These are phyloP conservation scores for Drosophila sp. DNA, from an alignment of 1,140 invertebrate genomes.

Conservation along the genomic window DNA sequence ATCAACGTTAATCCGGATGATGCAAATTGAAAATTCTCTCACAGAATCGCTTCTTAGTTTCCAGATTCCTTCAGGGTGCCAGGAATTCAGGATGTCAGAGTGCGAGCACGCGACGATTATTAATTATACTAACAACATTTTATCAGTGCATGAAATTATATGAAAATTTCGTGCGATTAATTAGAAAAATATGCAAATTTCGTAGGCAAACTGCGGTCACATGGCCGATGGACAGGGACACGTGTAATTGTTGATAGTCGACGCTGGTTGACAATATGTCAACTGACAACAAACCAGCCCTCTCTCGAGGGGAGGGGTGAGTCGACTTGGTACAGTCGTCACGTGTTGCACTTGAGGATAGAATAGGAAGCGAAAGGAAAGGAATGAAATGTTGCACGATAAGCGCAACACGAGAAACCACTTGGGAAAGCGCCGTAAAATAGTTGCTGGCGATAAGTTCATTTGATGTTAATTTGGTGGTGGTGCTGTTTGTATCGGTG, in stretches of 20 bases:
- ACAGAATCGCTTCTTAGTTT: neutral
- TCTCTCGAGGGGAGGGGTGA: constrained; percentile 20
- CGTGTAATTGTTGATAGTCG: constrained; percentile 78
- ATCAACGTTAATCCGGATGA: constrained; percentile 50
- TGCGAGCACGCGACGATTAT: constrained; percentile 76
- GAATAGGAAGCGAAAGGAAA: neutral
- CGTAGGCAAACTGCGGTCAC: constrained; percentile 36
- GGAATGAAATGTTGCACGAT: constrained; percentile 49
- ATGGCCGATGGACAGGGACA: constrained; percentile 63
- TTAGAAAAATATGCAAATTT: constrained; percentile 81
- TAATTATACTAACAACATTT: constrained; percentile 69
- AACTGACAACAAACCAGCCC: constrained; percentile 62
- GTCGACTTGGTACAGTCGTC: constrained; percentile 61
- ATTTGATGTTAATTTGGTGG: constrained; percentile 76
- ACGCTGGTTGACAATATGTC: constrained; percentile 77
- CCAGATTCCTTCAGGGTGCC: neutral
- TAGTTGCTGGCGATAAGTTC: constrained; percentile 79
- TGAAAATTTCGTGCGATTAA: constrained; percentile 75
- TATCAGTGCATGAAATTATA: constrained; percentile 63
- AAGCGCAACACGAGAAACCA: constrained; percentile 77
- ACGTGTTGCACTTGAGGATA: constrained; percentile 69
- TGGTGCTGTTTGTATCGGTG: constrained; percentile 41
- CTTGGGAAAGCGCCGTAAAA: constrained; percentile 80
- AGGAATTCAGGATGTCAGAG: constrained; percentile 32
- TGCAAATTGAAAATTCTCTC: constrained; percentile 31